Evolutionary conservation across 2,888 invertebrate species (phyloP), one percentile per base, ranked within the genome.

Genomic region (Deroplatys truncata): DNA sequence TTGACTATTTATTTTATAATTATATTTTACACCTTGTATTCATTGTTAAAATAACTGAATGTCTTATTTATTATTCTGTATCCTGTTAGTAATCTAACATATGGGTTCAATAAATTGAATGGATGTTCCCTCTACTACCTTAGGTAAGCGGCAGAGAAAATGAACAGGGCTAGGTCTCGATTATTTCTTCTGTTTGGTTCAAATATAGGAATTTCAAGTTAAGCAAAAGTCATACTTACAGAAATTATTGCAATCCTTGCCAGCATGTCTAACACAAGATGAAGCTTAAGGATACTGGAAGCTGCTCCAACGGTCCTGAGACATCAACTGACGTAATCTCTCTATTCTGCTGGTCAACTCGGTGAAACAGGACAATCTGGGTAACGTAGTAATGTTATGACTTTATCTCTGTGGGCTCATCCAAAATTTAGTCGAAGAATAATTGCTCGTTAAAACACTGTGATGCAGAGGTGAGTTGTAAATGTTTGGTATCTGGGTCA

Each of bases 381-480:
- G 9, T 9, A 15, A 9, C 49, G 0, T 2, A 16, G 20, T 56
- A 16, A 5, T 72, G 82, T 88, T 88, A 90, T 72, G 10, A 43
- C 43, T 43, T 35, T 9, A 43, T 13, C 43, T 43, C 13, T 20
- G 56, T 72, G 25, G 56, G 4, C 7, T 72, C 56, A 72, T 72
- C 25, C 56, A 43, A 90, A 56, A 89, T 56, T 91, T 84, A 91
- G 89, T 91, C 89, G 49, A 90, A 88, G 86, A 89, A 89, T 88
- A 85, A 90, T 88, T 88, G 90, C 90, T 86, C 86, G 87, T 86
- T 86, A 35, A 90, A 85, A 90, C 84, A 35, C 29, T 86, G 43
- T 29, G 35, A 49, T 82, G 85, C 88, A 90, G 28, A 88, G 49
- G 88, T 86, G n/a, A 89, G 88, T 83, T 82, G 88, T 83, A 86